Conservation (phyloP, 2,888 invertebrate genomes). For the Euplagia quadripunctaria region DNA sequence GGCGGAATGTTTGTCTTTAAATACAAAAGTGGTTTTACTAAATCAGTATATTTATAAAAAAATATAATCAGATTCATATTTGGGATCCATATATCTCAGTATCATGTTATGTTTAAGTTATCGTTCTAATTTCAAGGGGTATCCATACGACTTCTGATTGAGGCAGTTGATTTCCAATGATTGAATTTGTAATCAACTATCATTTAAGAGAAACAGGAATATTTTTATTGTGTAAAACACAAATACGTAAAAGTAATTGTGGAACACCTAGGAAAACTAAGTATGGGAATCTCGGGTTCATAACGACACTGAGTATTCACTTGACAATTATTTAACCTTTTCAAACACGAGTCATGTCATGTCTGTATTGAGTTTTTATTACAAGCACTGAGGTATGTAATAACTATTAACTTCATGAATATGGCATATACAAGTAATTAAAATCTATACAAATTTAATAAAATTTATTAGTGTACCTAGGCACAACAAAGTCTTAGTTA, state of each 20-base stretch:
- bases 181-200: no score
- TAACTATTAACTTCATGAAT: neutral
- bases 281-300: no score
- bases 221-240: no score
- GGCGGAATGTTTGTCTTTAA: neutral
- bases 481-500: neutral
- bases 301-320: neutral
- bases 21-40: neutral
- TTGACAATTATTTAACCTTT: conserved; percentile 1
- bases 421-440: neutral
- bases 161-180: no score
- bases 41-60: neutral
- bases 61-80: no score
- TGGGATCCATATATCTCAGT: no score
- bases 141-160: neutral
- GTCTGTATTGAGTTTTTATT: neutral
- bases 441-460: neutral
- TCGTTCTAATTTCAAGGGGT: neutral
- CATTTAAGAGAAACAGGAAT: no score
- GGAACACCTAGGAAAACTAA: no score
- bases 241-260: no score
- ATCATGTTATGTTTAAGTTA: no score
- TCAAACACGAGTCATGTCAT: neutral
- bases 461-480: neutral
- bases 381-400: neutral